Percentiles rank a stretch among this genome's conserved stretches.
Conservation (phyloP, 2,888 invertebrate species). For the Phoronis australis region DNA sequence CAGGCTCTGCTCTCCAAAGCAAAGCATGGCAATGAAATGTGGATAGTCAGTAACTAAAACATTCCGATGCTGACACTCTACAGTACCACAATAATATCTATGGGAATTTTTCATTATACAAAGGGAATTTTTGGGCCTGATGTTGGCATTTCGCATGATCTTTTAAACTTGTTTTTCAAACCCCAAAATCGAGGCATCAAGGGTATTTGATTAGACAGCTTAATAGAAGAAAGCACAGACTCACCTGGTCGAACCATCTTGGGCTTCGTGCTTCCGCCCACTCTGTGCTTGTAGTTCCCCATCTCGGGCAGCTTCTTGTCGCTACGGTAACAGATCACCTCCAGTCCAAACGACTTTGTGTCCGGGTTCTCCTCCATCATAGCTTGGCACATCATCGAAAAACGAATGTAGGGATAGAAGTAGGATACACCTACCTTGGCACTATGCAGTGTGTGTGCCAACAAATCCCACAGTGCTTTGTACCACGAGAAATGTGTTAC, state of each 20-base stretch:
- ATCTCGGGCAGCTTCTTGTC: slow-evolving; percentile 15
- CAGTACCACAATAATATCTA: too few relatives aligned
- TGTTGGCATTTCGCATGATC: too few relatives aligned
- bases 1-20: too few relatives aligned
- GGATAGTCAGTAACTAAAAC: too few relatives aligned
- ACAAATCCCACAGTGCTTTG: slow-evolving; percentile 32
- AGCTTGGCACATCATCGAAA: slow-evolving; percentile 40
- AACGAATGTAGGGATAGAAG: slow-evolving; percentile 29
- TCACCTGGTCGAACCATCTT: slow-evolving; percentile 32
- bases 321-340: slow-evolving; percentile 33
- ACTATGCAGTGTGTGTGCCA: slow-evolving; percentile 23
- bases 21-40: too few relatives aligned
- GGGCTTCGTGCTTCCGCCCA: slow-evolving; percentile 27
- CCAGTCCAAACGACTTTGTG: slow-evolving; percentile 29
- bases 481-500: slow-evolving; percentile 38
- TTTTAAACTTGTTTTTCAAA: too few relatives aligned
- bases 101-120: too few relatives aligned
- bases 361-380: slow-evolving; percentile 31
- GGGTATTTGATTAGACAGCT: too few relatives aligned
- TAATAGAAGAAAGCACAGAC: background rate
- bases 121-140: too few relatives aligned
- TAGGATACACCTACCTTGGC: slow-evolving; percentile 32
- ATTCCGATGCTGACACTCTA: too few relatives aligned
- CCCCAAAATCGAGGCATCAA: too few relatives aligned
- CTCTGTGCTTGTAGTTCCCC: slow-evolving; percentile 20